phyloP scores from a whole-genome alignment of 2,797 vertebrate genomes.

The Sebastiscus albofasciatus region DNA sequence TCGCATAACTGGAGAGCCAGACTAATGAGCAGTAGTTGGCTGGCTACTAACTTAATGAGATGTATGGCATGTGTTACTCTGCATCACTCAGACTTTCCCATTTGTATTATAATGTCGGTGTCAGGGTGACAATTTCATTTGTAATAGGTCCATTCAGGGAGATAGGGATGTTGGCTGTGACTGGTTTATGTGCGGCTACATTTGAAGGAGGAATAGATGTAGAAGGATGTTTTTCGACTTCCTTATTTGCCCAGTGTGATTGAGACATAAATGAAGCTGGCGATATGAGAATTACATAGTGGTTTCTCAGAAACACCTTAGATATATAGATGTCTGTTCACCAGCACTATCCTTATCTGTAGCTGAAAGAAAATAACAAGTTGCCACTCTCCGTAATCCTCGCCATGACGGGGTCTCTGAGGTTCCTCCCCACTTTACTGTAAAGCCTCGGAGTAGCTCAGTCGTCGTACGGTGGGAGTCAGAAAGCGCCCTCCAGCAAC shows the following conservation, averaged over 20 bases:
- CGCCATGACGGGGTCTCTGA: constrained; percentile 2
- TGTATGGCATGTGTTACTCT: constrained; percentile 47
- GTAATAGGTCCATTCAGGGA: constrained; percentile 35
- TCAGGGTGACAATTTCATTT: constrained; percentile 33
- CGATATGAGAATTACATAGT: constrained; percentile 2
- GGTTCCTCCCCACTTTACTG: constrained; percentile 30
- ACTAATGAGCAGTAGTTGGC: constrained; percentile 46
- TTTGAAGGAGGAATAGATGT: constrained; percentile 31
- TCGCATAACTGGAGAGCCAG: constrained; percentile 37
- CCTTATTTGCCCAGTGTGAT: constrained; percentile 6
- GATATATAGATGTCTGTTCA: constrained; percentile 4
- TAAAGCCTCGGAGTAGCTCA: constrained; percentile 27
- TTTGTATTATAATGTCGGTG: constrained; percentile 52
- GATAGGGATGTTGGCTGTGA: constrained; percentile 14
- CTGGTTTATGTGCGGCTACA: constrained; percentile 15
- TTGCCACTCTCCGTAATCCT: constrained; percentile 4
- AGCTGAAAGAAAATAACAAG: constrained; percentile 26
- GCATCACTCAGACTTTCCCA: constrained; percentile 42
- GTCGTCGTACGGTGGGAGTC: constrained; percentile 34
- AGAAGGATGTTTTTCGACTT: constrained; percentile 7
- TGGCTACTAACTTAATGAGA: constrained; percentile 46
- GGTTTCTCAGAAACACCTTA: constrained; percentile 8
- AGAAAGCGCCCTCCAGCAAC: constrained; percentile 45
- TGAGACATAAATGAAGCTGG: constrained; percentile 29
- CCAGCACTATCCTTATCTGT: constrained; percentile 13